phyloP scores from a whole-genome alignment of 2,888 invertebrate species.

The Rhopalosiphum nymphaeae region DNA sequence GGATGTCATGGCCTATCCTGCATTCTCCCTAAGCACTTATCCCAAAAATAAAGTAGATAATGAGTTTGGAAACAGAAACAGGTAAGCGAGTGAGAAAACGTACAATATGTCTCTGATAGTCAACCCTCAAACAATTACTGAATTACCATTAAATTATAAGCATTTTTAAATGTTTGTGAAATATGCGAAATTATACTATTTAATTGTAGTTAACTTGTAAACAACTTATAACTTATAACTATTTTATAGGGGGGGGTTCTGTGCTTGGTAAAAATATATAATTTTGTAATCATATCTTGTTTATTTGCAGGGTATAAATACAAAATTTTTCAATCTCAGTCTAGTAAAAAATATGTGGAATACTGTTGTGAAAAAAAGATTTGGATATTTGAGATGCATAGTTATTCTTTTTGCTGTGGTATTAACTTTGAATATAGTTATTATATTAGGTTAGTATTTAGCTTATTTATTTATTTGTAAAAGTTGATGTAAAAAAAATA shows the following conservation, averaged over 20 bases:
- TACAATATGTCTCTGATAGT: too few relatives aligned
- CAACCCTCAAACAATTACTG: background rate
- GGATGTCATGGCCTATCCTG: too few relatives aligned
- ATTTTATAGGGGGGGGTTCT: background rate
- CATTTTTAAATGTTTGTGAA: background rate
- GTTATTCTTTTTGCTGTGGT: conserved; percentile 38
- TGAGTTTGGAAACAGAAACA: too few relatives aligned
- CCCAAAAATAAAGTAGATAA: too few relatives aligned
- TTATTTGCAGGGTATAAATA: conserved; percentile 28
- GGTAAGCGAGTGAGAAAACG: too few relatives aligned
- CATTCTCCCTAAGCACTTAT: too few relatives aligned
- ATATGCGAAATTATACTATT: background rate
- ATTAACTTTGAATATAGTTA: conserved; percentile 40
- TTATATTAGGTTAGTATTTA: conserved; percentile 16
- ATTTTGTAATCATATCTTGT: background rate
- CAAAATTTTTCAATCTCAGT: conserved; percentile 43
- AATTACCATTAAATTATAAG: background rate
- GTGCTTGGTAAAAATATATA: background rate
- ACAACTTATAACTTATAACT: background rate
- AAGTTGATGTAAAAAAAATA: background rate
- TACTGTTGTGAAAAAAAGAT: conserved; percentile 28
- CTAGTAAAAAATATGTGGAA: conserved; percentile 52
- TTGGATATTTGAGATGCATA: conserved; percentile 38
- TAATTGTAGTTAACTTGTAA: background rate
- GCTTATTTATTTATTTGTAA: background rate